Conservation (phyloP, 2,797 vertebrate species). For the Myotis daubentonii region DNA sequence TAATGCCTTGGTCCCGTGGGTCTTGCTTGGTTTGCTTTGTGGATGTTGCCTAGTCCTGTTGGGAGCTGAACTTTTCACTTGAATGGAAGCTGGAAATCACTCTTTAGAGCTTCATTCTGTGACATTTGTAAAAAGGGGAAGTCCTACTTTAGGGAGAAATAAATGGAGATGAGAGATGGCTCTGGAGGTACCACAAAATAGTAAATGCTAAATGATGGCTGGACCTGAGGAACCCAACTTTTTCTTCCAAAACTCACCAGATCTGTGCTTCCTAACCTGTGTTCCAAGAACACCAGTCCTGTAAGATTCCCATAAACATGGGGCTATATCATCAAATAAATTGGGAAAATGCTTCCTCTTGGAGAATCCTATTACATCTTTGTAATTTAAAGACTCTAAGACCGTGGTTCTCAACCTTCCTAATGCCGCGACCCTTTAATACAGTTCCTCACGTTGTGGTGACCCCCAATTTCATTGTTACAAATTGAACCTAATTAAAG, state of each 20-base stretch:
- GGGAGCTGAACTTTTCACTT: slow-evolving; percentile 64
- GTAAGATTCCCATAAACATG: neutral
- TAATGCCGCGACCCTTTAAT: no score
- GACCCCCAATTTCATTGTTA: no score
- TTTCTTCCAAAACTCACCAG: neutral
- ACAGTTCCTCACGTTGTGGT: no score
- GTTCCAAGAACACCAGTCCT: neutral
- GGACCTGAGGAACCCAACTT: neutral
- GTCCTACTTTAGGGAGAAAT: slow-evolving; percentile 47
- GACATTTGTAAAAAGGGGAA: slow-evolving; percentile 48
- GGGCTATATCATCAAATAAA: neutral
- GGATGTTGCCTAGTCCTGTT: neutral
- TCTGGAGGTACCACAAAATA: neutral
- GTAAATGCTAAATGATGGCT: neutral
- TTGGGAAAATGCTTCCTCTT: slow-evolving; percentile 15
- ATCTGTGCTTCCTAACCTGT: neutral
- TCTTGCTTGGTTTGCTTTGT: slow-evolving; percentile 24
- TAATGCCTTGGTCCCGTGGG: neutral
- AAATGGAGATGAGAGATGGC: neutral
- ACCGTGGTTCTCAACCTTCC: neutral
- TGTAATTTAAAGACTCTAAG: slow-evolving; percentile 29
- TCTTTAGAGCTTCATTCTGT: slow-evolving; percentile 9
- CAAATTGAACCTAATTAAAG: no score
- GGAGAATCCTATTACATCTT: neutral
- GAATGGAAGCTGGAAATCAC: slow-evolving; percentile 30